Base-by-base conservation (phyloP, 53 echinoderm and acorn worm genomes). In the Arbacia lixula region DNA sequence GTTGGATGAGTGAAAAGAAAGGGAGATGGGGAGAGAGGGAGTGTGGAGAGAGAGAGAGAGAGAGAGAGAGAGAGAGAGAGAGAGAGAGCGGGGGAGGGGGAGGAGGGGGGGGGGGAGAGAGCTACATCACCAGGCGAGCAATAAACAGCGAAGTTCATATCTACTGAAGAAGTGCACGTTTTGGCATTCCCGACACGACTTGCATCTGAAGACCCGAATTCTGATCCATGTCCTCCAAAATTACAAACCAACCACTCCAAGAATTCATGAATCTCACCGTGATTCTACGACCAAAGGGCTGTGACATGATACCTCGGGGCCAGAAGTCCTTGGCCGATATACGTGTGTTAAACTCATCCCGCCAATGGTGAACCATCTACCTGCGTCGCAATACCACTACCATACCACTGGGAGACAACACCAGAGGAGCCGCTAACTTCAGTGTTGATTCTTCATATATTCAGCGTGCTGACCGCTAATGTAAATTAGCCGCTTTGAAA, bases 401-500 rank as follows among this genome's bases (percentile, higher is more conserved):
- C 29, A 27, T 69, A 42, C 42, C 69, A 27, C 38, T 69, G 69
- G 43, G 69, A 69, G 20, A 24, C 36, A 37, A 12, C 20, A 27
- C 3, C 38, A 38, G 38, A 69, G 69, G 42, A 26, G 29, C 27
- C 69, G 69, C 40, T n/a, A n/a, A n/a, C n/a, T n/a, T n/a, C n/a
- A n/a, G n/a, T 43, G 12, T 27, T 69, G 43, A 69, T 69, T 69
- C 40, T 69, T 39, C 69, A 69, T 42, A 43, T 69, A 26, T 43
- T 43, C 28, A 2, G 43, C 43, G 27, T 27, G 69, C 40, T 69
- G 69, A 69, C 69, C 69, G 69, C 27, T n/a, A 43, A 69, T 69
- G 69, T 43, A 69, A 69, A 69, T 43, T 5, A 43, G 35, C 27
- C 69, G 69, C 69, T 69, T 24, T 69, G 69, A 28, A 66, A 43